Percentiles rank a stretch among this genome's conserved stretches.
Conservation (phyloP, 2,113 vertebrate genomes). For the Xyliphius kryptos region DNA sequence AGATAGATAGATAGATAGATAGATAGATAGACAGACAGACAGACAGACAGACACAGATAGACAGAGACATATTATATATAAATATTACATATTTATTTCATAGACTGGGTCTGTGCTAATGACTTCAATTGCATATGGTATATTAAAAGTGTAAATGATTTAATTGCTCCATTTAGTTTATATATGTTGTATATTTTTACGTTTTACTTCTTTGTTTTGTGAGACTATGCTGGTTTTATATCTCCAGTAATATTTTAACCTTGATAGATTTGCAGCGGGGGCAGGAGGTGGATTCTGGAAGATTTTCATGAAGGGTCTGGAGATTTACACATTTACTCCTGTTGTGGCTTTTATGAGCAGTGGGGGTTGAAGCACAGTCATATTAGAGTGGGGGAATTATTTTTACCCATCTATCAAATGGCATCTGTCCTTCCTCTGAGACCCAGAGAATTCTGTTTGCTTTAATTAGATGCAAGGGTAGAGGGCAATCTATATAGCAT, state of each 20-base stretch:
- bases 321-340: slow-evolving; percentile 30
- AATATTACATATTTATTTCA: too few species aligned
- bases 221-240: slow-evolving; percentile 7
- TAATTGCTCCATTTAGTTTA: not conserved
- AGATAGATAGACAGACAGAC: too few species aligned
- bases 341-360: slow-evolving; percentile 18
- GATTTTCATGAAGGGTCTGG: slow-evolving; percentile 16
- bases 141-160: too few species aligned
- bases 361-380: slow-evolving; percentile 20
- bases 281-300: slow-evolving; percentile 9
- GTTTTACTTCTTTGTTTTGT: too few species aligned
- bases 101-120: not conserved
- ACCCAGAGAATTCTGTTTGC: slow-evolving; percentile 27
- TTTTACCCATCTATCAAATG: slow-evolving; percentile 34
- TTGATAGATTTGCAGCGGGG: slow-evolving; percentile 12
- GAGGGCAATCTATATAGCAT: slow-evolving; percentile 22
- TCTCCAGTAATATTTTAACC: slow-evolving; percentile 12
- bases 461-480: slow-evolving; percentile 37
- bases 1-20: too few species aligned
- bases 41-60: too few species aligned
- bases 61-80: too few species aligned
- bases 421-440: slow-evolving; percentile 32
- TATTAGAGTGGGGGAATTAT: slow-evolving; percentile 33
- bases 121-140: too few species aligned
- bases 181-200: slow-evolving; percentile 37